Evolutionary conservation across 2,797 vertebrate species (phyloP).

Genomic region (Miopithecus talapoin): DNA sequence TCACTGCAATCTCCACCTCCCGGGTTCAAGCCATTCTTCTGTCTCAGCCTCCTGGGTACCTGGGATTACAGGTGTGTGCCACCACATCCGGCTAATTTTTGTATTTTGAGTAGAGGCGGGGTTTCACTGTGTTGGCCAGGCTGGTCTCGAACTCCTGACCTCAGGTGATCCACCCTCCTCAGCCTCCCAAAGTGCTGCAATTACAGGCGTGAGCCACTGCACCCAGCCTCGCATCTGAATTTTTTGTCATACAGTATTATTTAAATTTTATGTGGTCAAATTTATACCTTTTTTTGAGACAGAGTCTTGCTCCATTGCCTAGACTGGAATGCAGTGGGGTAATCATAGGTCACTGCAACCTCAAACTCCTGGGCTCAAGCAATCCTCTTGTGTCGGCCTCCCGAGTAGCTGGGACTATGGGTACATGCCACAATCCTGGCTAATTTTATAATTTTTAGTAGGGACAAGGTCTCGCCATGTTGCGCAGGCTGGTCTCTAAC

Average conservation of each 20-base stretch:
- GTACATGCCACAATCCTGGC: not conserved
- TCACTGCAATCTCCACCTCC: not conserved
- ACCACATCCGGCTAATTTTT: not conserved
- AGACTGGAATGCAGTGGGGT: not conserved
- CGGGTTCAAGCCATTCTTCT: not conserved
- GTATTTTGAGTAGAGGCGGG: not conserved
- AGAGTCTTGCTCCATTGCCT: not conserved
- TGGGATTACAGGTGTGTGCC: not conserved
- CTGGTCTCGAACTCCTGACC: not conserved
- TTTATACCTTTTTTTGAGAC: not conserved
- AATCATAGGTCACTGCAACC: not conserved
- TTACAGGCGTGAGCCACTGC: not conserved
- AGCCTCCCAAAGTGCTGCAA: not conserved
- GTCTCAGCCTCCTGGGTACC: not conserved
- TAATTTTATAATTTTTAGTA: not conserved
- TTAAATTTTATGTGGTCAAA: not conserved
- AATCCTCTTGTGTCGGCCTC: not conserved
- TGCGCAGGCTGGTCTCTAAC: not conserved
- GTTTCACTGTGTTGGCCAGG: not conserved
- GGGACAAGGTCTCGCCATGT: not conserved
- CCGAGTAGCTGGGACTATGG: not conserved
- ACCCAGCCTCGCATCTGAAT: not conserved
- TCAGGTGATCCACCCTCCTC: not conserved
- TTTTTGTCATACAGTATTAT: not conserved
- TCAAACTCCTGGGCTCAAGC: not conserved